phyloP scores from a whole-genome alignment of 2,888 invertebrate genomes.

The Morpho deidamia region DNA sequence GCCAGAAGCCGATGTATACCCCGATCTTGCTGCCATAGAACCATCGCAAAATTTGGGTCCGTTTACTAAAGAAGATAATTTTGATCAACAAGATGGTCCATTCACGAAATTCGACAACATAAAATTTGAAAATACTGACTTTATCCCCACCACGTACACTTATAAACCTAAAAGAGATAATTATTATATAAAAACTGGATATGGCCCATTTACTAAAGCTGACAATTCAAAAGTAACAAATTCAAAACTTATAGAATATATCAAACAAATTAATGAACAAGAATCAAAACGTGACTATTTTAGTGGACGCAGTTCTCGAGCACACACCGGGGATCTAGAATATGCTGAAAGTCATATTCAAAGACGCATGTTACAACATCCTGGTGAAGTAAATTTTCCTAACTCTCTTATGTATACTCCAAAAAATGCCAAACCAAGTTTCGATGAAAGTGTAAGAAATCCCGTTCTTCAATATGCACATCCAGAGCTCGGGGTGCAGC shows the following conservation, averaged over 20 bases:
- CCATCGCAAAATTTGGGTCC: slow-evolving; percentile 73
- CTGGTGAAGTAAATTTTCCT: slow-evolving; percentile 81
- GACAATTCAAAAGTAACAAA: slow-evolving; percentile 79
- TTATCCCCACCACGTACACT: slow-evolving; percentile 48
- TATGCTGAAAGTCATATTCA: slow-evolving; percentile 80
- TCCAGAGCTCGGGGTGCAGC: slow-evolving; percentile 87
- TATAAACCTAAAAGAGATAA: slow-evolving; percentile 66
- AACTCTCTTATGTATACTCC: slow-evolving; percentile 82
- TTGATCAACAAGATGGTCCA: slow-evolving; percentile 74
- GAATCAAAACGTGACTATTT: slow-evolving; percentile 81
- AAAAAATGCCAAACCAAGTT: slow-evolving; percentile 78
- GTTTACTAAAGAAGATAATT: slow-evolving; percentile 80
- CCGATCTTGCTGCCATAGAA: slow-evolving; percentile 43
- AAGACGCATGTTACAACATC: slow-evolving; percentile 84
- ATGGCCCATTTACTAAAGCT: slow-evolving; percentile 81
- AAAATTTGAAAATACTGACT: slow-evolving; percentile 56
- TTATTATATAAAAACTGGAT: slow-evolving; percentile 63
- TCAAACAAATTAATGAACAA: slow-evolving; percentile 82
- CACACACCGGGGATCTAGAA: slow-evolving; percentile 65
- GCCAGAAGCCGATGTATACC: slow-evolving; percentile 76
- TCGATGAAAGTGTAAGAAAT: slow-evolving; percentile 84
- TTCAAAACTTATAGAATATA: slow-evolving; percentile 81
- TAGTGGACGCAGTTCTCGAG: slow-evolving; percentile 69
- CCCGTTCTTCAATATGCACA: slow-evolving; percentile 89
- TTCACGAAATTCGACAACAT: slow-evolving; percentile 80